These are phyloP conservation scores for Acrocephalus scirpaceus DNA, from an alignment of 2,797 vertebrate genomes.

Conservation along the genomic window DNA sequence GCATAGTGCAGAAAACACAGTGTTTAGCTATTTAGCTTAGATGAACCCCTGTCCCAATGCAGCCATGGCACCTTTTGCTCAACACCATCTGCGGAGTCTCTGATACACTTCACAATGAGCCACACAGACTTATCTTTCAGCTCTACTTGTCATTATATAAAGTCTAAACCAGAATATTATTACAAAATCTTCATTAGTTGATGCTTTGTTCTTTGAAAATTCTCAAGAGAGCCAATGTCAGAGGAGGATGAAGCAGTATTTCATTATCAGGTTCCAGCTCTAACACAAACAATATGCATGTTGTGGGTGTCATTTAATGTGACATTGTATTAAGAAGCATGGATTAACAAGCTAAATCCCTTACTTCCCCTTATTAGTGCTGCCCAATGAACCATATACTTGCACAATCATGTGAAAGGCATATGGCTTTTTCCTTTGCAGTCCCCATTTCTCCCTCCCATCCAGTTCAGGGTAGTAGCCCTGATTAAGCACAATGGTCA, in stretches of 20 bases:
- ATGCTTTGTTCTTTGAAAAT: background rate
- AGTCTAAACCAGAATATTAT: background rate
- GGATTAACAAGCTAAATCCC: constrained; percentile 60
- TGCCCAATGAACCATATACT: constrained; percentile 24
- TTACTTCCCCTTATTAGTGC: constrained; percentile 53
- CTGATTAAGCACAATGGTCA: background rate
- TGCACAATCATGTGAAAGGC: constrained; percentile 9
- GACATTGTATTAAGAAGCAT: constrained; percentile 14
- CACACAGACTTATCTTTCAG: background rate
- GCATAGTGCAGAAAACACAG: background rate
- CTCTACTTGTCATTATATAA: background rate
- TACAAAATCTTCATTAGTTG: background rate
- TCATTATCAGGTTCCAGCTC: background rate
- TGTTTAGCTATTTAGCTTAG: background rate
- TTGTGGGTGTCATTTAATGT: constrained; percentile 46
- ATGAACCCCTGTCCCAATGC: background rate
- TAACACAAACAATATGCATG: background rate
- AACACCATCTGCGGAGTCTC: background rate
- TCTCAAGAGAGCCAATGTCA: background rate
- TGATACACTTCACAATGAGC: background rate
- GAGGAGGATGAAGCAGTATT: background rate
- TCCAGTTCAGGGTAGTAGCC: background rate
- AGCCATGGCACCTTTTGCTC: background rate
- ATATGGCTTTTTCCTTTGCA: background rate
- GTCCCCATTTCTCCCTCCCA: background rate